phyloP scores from a whole-genome alignment of 1,140 invertebrate genomes.

The Lithobius niger region DNA sequence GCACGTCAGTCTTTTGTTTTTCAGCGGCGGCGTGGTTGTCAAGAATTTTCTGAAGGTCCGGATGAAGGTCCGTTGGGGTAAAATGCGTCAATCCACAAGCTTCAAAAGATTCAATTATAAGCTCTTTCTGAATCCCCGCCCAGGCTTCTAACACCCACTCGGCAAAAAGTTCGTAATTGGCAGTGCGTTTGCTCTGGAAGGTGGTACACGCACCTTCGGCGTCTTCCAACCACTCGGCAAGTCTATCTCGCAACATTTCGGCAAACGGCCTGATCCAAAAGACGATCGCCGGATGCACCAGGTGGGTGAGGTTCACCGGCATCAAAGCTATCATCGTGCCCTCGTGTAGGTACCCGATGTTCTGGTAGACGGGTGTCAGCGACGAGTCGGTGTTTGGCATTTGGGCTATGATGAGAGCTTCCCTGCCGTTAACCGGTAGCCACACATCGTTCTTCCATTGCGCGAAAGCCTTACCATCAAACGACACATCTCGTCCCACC shows the following conservation, averaged over 20 bases:
- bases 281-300: background rate
- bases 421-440: background rate
- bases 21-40: too few species aligned
- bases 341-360: background rate
- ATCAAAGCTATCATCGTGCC: background rate
- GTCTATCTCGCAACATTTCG: background rate
- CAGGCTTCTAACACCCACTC: slow-evolving; percentile 1
- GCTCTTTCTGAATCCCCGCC: background rate
- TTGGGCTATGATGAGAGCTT: background rate
- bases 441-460: background rate
- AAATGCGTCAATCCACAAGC: background rate
- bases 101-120: background rate
- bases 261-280: background rate
- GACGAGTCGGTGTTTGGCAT: background rate
- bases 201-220: background rate
- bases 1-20: too few species aligned
- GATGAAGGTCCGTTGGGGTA: too few species aligned
- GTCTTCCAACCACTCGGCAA: background rate
- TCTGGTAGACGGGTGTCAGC: background rate
- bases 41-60: too few species aligned
- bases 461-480: background rate
- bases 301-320: background rate
- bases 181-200: background rate
- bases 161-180: background rate
- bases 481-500: background rate